Evolutionary conservation across 1,140 invertebrate species (phyloP).

Genomic region (Brachionus sp.): DNA sequence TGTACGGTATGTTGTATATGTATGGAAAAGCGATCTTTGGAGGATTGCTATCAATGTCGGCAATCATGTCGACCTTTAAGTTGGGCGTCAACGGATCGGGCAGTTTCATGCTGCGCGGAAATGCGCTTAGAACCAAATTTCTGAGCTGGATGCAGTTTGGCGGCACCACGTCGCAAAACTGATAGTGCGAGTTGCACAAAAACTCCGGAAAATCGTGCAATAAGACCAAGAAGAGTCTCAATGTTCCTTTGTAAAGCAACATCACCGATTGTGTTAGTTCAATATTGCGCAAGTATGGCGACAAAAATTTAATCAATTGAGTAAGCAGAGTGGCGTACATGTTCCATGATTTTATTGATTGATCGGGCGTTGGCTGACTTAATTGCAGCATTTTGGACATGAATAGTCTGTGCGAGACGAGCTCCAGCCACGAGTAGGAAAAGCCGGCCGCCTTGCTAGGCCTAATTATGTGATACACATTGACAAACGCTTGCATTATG

Average conservation of each 20-base stretch:
- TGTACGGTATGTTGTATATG: slow-evolving; percentile 74
- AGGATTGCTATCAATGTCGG: slow-evolving; percentile 75
- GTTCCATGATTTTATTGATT: slow-evolving; percentile 51
- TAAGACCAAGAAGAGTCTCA: slow-evolving; percentile 88
- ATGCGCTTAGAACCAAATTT: slow-evolving; percentile 93
- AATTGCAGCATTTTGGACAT: slow-evolving; percentile 86
- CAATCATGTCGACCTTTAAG: slow-evolving; percentile 80
- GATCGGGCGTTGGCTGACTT: slow-evolving; percentile 63
- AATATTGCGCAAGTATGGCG: slow-evolving; percentile 92
- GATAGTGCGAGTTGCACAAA: slow-evolving; percentile 95
- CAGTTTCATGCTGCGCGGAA: slow-evolving; percentile 91
- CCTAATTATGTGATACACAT: slow-evolving; percentile 64
- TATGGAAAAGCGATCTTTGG: slow-evolving; percentile 85
- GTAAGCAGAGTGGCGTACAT: slow-evolving; percentile 78
- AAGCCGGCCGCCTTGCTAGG: slow-evolving; percentile 95
- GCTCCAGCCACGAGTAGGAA: slow-evolving; percentile 94
- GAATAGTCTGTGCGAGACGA: slow-evolving; percentile 91
- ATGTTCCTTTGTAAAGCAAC: slow-evolving; percentile 69
- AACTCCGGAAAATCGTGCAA: slow-evolving; percentile 99
- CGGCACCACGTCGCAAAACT: slow-evolving; percentile 98
- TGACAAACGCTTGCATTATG: slow-evolving; percentile 54
- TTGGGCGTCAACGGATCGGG: slow-evolving; percentile 97
- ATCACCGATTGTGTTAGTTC: slow-evolving; percentile 69
- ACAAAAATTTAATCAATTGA: slow-evolving; percentile 91
- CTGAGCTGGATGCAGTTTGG: slow-evolving; percentile 98